Evolutionary conservation across 2,888 invertebrate species (phyloP), one percentile per base, ranked within the genome.

Genomic region (Parascotia fuliginaria): DNA sequence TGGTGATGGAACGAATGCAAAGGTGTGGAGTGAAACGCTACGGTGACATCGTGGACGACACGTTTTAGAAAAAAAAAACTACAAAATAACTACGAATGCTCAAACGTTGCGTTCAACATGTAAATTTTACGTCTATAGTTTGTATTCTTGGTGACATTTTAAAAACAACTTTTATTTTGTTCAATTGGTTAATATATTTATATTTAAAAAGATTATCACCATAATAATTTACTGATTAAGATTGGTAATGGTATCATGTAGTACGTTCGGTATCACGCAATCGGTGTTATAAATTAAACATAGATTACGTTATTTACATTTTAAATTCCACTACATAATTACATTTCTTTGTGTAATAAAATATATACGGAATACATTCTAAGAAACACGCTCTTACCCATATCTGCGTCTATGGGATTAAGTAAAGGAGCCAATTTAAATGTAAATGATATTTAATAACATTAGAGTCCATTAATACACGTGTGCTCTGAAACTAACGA

Each of bases 401-500:
- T 22, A 6, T 36, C 24, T 24, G 36, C 24, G 11, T 42, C 14
- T 34, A 7, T 16, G 15, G 34, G 34, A 46, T 63, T 49, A 46
- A 32, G 9, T 42, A 40, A 48, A 59, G 52, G 40, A 55, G 46
- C 38, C 48, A 69, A 69, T 66, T 66, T 56, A 46, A 56, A 68
- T 60, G 45, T 53, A 67, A 67, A 68, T 56, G 27, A 43, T 39
- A 56, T 43, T 58, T 56, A 65, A 67, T 65, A 65, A 65, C 48
- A 59, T 60, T 57, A 67, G 54, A 70, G 57, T 51, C 65, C 58
- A 73, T 76, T 75, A 62, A 67, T 60, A 79, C 88, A 87, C 86
- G 86, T 87, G 87, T 76, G 65, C 73, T 69, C 70, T 73, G 70
- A 75, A 77, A 79, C 74, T 77, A 75, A 73, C 71, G 78, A 86